A percentile compares a stretch with the other conserved stretches of the same genome.
phyloP scores from a whole-genome alignment of 2,113 vertebrate species.

The Passer domesticus region DNA sequence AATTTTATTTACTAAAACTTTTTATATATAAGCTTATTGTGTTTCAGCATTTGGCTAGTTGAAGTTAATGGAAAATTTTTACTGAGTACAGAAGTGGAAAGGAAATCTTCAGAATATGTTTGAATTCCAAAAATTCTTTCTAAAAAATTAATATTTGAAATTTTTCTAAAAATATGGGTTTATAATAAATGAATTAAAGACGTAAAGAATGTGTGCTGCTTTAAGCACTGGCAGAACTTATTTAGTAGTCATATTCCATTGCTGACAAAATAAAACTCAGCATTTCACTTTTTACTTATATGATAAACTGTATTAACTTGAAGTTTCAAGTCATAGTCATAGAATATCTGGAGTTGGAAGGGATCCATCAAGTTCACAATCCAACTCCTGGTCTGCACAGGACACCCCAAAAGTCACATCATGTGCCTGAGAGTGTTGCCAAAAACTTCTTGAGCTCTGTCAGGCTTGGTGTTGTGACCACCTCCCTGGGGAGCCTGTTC shows the following conservation, averaged over 20 bases:
- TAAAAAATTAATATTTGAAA: background rate
- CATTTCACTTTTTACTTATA: background rate
- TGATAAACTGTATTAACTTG: background rate
- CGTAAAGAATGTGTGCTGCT: background rate
- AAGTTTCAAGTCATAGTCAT: background rate
- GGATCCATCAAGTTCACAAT: background rate
- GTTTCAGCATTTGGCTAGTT: background rate
- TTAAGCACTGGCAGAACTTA: background rate
- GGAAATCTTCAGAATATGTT: background rate
- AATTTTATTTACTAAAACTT: background rate
- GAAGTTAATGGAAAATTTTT: background rate
- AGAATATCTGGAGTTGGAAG: background rate
- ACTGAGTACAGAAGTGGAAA: background rate
- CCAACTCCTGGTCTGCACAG: too few relatives aligned
- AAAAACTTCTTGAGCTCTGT: background rate
- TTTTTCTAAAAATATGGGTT: background rate
- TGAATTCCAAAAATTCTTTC: background rate
- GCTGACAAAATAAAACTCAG: background rate
- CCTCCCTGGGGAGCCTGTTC: background rate
- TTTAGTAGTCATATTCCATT: background rate
- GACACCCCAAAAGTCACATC: background rate
- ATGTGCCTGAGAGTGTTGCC: background rate
- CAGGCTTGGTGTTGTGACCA: background rate
- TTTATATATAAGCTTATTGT: background rate
- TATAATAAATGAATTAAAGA: background rate